Evolutionary conservation across 2,888 invertebrate genomes (phyloP).

Genomic region (Leptogaster cylindrica): DNA sequence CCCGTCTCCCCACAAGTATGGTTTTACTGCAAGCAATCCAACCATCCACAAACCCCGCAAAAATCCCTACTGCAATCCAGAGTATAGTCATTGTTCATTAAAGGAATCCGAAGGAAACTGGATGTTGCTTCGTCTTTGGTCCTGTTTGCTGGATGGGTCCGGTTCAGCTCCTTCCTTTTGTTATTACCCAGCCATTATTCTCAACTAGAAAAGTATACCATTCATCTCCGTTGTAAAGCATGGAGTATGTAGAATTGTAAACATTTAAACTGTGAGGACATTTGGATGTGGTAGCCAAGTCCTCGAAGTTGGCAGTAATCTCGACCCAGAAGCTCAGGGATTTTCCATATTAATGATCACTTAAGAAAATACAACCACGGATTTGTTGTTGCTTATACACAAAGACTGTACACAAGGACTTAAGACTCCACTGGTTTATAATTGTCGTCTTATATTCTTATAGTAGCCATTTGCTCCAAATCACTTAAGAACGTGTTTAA

Average conservation of each 20-base stretch:
- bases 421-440: slow-evolving; percentile 1
- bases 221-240: background rate
- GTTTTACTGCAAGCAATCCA: background rate
- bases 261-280: slow-evolving; percentile 1
- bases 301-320: background rate
- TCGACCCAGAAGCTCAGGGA: slow-evolving; percentile 17
- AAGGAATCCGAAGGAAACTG: background rate
- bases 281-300: background rate
- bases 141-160: background rate
- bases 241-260: background rate
- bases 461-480: slow-evolving; percentile 12
- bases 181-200: background rate
- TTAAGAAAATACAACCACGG: slow-evolving; percentile 26
- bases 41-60: too few species aligned
- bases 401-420: background rate
- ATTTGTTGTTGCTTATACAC: slow-evolving; percentile 20
- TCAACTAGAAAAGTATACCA: background rate
- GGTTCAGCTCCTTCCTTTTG: background rate
- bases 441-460: background rate
- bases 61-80: background rate
- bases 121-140: background rate
- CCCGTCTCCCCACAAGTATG: background rate
- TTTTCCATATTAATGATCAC: slow-evolving; percentile 38
- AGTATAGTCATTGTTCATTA: slow-evolving; percentile 4
- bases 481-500: slow-evolving; percentile 19